Base-by-base conservation (phyloP, 2,797 vertebrate genomes). In the Lateolabrax maculatus region DNA sequence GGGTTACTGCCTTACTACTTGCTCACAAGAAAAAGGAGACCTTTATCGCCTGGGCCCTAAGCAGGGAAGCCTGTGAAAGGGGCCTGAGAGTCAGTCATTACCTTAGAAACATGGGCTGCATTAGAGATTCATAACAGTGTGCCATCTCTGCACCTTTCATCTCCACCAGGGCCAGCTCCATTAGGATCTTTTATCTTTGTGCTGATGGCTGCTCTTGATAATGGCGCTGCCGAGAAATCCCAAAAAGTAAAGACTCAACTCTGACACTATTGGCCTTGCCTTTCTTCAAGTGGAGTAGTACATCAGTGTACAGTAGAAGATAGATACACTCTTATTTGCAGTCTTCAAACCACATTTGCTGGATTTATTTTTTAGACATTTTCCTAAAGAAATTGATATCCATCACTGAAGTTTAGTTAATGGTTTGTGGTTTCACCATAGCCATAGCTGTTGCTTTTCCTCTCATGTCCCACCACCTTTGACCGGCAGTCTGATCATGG, bases 161-260 rank as follows among this genome's bases (percentile, higher is more conserved):
- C 93, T 95, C 92, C 89, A 93, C 85, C 86, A 93, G 91, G 92
- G 93, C 91, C 91, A 89, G 92, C 92, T 94, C 95, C 93, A 94
- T 93, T 94, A 94, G 91, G 92, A 93, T 92, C 91, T 94, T 95
- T 94, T 95, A 94, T 94, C 94, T 94, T 93, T 92, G 92, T 93
- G 93, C 94, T 94, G 93, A 94, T 95, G 94, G 93, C 93, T 93
- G 93, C 90, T 90, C 84, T 91, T 93, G 93, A 95, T 95, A 95
- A 94, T 94, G 91, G 87, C 86, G 87, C 93, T 94, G 93, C 92
- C 90, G 91, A 94, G 93, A 94, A 94, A 93, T 93, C 91, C 94
- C 89, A 92, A 95, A 95, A 95, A 94, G 89, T 93, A 93, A 93
- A 94, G 92, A 87, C 90, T 93, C 90, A 88, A 91, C 93, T 92